phyloP scores from a whole-genome alignment of 2,888 invertebrate genomes.

The Glaucopsyche alexis region DNA sequence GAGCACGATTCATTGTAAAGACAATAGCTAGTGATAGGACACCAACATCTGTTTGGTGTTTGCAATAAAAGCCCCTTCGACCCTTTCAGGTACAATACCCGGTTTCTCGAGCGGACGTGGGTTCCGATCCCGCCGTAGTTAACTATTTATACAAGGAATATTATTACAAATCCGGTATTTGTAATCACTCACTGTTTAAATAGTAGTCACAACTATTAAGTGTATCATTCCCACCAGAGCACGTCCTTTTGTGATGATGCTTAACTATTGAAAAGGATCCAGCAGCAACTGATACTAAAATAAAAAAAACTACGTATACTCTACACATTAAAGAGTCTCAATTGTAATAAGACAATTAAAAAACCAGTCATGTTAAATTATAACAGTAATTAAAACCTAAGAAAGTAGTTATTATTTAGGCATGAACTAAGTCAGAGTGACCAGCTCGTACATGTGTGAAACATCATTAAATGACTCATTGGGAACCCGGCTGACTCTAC shows the following conservation, averaged over 20 bases:
- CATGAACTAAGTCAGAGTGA: too few species aligned
- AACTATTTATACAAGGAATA: constrained; percentile 27
- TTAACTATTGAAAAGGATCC: neutral
- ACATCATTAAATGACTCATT: too few species aligned
- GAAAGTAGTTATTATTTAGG: too few species aligned
- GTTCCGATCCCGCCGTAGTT: constrained; percentile 4
- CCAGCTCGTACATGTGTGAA: too few species aligned
- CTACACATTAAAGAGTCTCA: too few species aligned
- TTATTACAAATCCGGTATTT: constrained; percentile 12
- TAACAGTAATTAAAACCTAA: too few species aligned
- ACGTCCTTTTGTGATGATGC: neutral
- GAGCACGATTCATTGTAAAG: constrained; percentile 9
- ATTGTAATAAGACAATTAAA: too few species aligned
- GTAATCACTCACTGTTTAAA: constrained; percentile 18
- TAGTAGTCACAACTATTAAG: neutral
- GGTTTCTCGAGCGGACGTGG: constrained; percentile 26
- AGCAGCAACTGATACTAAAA: neutral
- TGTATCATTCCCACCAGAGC: neutral
- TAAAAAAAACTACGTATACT: neutral
- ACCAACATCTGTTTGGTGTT: constrained; percentile 27
- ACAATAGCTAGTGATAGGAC: constrained; percentile 28
- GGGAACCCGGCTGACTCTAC: too few species aligned
- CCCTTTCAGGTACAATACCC: constrained; percentile 24
- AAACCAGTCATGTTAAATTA: too few species aligned
- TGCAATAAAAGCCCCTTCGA: constrained; percentile 26